Percentiles rank a stretch among this genome's conserved stretches.
These are phyloP conservation scores for Fragum fragum DNA, from an alignment of 2,888 invertebrate species.

Conservation along the genomic window DNA sequence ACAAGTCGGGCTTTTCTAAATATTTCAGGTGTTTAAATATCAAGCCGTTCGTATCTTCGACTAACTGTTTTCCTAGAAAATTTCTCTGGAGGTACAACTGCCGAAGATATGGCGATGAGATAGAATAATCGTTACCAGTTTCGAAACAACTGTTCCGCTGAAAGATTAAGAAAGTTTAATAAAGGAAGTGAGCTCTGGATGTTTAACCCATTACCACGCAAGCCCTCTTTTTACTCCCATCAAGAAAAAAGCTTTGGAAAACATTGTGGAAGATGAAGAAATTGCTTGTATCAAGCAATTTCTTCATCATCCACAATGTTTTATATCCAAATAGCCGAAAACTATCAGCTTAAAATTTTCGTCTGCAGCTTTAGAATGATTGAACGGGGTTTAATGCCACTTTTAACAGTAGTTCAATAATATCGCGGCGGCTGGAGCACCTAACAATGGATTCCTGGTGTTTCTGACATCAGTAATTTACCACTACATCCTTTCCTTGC, in stretches of 20 bases:
- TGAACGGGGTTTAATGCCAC: too few relatives aligned
- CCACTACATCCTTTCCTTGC: too few relatives aligned
- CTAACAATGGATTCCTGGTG: too few relatives aligned
- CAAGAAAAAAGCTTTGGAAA: neutral
- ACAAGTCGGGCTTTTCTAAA: slow-evolving; percentile 33
- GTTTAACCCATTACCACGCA: slow-evolving; percentile 31
- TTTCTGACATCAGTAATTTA: too few relatives aligned
- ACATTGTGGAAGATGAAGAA: slow-evolving; percentile 17
- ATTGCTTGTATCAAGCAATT: too few relatives aligned
- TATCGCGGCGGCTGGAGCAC: too few relatives aligned
- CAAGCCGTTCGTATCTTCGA: neutral
- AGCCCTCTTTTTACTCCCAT: neutral
- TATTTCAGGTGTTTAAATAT: slow-evolving; percentile 35
- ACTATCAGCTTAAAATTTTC: neutral
- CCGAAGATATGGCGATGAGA: neutral
- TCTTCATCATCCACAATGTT: too few relatives aligned
- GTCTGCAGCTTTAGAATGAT: too few relatives aligned
- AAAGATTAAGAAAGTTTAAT: slow-evolving; percentile 36
- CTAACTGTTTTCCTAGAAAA: slow-evolving; percentile 29
- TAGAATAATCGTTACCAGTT: slow-evolving; percentile 14
- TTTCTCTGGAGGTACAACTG: slow-evolving; percentile 37
- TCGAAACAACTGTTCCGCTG: slow-evolving; percentile 27
- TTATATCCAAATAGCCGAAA: too few relatives aligned
- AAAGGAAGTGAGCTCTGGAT: slow-evolving; percentile 17
- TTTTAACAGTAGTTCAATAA: too few relatives aligned